These are phyloP conservation scores for Pollenia griseotomentosa DNA, from an alignment of 2,888 invertebrate genomes.

Conservation along the genomic window DNA sequence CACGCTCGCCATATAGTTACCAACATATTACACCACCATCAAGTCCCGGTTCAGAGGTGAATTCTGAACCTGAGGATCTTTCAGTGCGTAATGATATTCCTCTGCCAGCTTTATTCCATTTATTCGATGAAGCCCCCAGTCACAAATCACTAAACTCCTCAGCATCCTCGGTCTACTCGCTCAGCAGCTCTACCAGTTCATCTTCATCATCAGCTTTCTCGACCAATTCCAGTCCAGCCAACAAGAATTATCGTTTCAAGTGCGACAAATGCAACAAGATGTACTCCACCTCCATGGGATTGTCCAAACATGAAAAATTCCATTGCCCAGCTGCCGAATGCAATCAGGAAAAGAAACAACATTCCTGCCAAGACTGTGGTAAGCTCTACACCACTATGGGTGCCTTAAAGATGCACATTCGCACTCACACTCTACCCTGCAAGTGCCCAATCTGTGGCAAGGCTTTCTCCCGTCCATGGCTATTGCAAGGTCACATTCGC, in stretches of 20 bases:
- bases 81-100: slow-evolving; percentile 82
- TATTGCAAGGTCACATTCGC: slow-evolving; percentile 83
- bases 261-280: slow-evolving; percentile 97
- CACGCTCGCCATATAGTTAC: slow-evolving; percentile 73
- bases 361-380: slow-evolving; percentile 82
- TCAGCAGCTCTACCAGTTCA: slow-evolving; percentile 59
- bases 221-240: slow-evolving; percentile 27
- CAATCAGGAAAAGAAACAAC: slow-evolving; percentile 92
- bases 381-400: slow-evolving; percentile 83
- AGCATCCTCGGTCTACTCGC: slow-evolving; percentile 44
- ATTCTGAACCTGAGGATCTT: slow-evolving; percentile 83
- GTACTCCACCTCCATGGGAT: slow-evolving; percentile 97
- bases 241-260: slow-evolving; percentile 88
- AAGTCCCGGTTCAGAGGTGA: slow-evolving; percentile 80
- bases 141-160: slow-evolving; percentile 68
- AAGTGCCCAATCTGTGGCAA: slow-evolving; percentile 83
- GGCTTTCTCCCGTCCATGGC: slow-evolving; percentile 83
- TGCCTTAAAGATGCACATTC: slow-evolving; percentile 84
- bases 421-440: slow-evolving; percentile 83
- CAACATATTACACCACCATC: slow-evolving; percentile 82
- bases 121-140: slow-evolving; percentile 78
- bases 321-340: slow-evolving; percentile 95
- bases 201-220: slow-evolving; percentile 55
- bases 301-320: slow-evolving; percentile 97
- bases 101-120: slow-evolving; percentile 81